Evolutionary conservation across 2,797 vertebrate genomes (phyloP), one percentile per base, ranked within the genome.

Genomic region (Phrynocephalus forsythii): DNA sequence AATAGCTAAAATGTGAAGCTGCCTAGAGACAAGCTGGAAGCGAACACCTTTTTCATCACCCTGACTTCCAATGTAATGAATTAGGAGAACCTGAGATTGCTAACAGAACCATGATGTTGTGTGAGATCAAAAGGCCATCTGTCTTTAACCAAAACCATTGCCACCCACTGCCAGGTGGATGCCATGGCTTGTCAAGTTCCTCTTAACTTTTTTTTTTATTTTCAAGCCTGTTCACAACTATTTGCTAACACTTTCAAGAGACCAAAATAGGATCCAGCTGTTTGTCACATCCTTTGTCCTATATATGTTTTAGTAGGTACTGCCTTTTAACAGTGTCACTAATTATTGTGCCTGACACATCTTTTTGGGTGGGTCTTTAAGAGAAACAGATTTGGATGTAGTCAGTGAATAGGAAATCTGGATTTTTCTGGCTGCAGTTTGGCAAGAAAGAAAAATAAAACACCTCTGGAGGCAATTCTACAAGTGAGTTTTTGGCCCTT

Each of bases 11-110:
- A 80, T 82, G 15, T 84, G n/a, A 56, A 82, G 52, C 15, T 18
- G 15, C 28, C 38, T 30, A 44, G 83, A 82, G 33, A 68, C 79
- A 68, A 81, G n/a, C 66, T 73, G 18, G 76, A 90, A 91, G 73
- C 13, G 0, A 75, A 3, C 10, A 1, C 16, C 52, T 90, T 82
- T 48, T 67, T 33, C 48, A 30, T 44, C 30, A 30, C 7, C 68
- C 33, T 76, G 1, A 28, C 16, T 78, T 91, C 30, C 88, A 5
- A 18, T 91, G 75, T 33, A 81, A 20, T 20, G 76, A 85, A 68
- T 33, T 72, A 2, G 1, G 69, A 69, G n/a, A 33, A 5, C 72
- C 5, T 67, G 76, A 68, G 60, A 80, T 52, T 79, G 16, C 18
- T 50, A 28, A 75, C 56, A 50, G 69, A 66, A 75, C 22, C 18